Percentiles rank a stretch among this genome's conserved stretches.
phyloP scores from a whole-genome alignment of 2,113 vertebrate species.

The Catagonus wagneri region DNA sequence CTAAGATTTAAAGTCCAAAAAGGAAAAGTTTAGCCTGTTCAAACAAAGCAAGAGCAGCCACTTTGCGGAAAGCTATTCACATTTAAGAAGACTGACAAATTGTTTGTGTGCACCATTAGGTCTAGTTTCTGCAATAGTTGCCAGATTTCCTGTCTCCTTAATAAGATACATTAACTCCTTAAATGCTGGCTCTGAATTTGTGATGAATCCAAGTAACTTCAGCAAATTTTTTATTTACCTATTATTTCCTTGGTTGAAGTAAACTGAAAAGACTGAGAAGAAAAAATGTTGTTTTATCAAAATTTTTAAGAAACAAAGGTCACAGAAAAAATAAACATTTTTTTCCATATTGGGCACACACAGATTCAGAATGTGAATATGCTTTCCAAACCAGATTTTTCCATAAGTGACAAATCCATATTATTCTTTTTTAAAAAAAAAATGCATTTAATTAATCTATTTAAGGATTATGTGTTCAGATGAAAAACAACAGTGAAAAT shows the following conservation, averaged over 20 bases:
- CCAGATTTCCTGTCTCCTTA: constrained; percentile 91
- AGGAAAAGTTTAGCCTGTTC: constrained; percentile 89
- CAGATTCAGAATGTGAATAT: constrained; percentile 27
- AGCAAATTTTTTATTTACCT: constrained; percentile 16
- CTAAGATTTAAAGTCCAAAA: constrained; percentile 89
- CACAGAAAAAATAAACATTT: not conserved
- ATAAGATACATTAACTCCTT: constrained; percentile 88
- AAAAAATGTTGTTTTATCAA: not conserved
- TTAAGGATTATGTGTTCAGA: constrained; percentile 32
- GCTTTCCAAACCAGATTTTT: constrained; percentile 53
- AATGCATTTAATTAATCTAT: constrained; percentile 1
- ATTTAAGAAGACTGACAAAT: constrained; percentile 91
- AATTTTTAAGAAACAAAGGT: constrained; percentile 39
- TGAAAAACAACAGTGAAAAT: constrained; percentile 49
- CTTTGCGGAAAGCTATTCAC: constrained; percentile 88
- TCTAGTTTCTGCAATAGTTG: constrained; percentile 91
- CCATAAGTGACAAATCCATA: constrained; percentile 33
- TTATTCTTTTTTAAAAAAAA: not conserved
- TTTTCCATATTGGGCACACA: not conserved
- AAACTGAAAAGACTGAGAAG: constrained; percentile 14
- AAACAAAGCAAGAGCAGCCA: constrained; percentile 89
- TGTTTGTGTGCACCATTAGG: constrained; percentile 91
- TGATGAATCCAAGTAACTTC: constrained; percentile 10
- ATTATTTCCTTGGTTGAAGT: constrained; percentile 31
- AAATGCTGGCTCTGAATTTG: constrained; percentile 82